Conservation (phyloP, 35 echinoderm and acorn worm genomes). For the Apostichopus japonicus region DNA sequence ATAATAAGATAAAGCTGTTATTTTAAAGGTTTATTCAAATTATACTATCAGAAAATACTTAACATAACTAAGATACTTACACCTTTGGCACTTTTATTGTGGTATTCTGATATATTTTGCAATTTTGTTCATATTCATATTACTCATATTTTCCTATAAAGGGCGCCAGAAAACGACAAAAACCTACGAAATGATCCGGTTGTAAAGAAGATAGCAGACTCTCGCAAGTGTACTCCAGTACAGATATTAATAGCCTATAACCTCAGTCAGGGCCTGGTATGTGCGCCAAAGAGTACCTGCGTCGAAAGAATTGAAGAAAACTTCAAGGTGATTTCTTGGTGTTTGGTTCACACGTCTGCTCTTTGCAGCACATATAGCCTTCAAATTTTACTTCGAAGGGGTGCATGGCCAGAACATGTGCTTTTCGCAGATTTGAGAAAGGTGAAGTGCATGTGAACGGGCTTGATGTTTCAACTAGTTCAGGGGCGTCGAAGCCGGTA, state of each 20-base stretch:
- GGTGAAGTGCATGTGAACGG: background rate
- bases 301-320: background rate
- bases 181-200: background rate
- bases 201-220: background rate
- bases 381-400: background rate
- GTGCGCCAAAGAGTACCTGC: background rate
- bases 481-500: no score
- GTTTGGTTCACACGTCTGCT: no score
- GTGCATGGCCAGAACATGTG: background rate
- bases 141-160: background rate
- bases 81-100: no score
- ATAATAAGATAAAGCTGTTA: no score
- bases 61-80: no score
- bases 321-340: background rate
- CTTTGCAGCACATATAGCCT: background rate
- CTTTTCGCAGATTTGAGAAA: no score
- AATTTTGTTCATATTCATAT: no score
- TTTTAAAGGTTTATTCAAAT: no score
- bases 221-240: background rate
- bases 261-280: background rate
- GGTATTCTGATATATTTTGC: no score
- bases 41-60: no score
- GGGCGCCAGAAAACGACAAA: background rate
- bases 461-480: background rate
- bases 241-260: background rate